Percentiles rank a stretch among this genome's conserved stretches.
These are phyloP conservation scores for Oncorhynchus clarkii DNA, from an alignment of 2,113 vertebrate species.

Conservation along the genomic window DNA sequence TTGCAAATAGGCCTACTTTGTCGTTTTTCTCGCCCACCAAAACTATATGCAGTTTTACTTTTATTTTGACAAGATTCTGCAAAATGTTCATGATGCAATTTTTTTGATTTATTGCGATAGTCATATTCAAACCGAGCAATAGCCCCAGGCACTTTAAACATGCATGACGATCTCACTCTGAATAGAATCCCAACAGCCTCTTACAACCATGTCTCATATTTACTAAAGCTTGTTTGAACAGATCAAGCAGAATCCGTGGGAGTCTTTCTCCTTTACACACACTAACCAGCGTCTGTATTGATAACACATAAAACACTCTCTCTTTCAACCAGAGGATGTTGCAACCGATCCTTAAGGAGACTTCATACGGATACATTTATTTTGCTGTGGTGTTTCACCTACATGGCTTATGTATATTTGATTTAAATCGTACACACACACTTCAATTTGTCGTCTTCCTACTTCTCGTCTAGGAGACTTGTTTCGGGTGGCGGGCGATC, in stretches of 20 bases:
- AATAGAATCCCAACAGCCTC: conserved; percentile 29
- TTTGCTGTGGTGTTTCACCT: conserved; percentile 23
- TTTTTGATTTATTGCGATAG: background rate
- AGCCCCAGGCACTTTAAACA: conserved; percentile 23
- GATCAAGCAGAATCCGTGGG: conserved; percentile 20
- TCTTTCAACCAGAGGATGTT: conserved; percentile 4
- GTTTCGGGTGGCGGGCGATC: conserved; percentile 75
- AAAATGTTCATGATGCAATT: background rate
- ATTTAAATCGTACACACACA: background rate
- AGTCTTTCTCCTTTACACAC: conserved; percentile 11
- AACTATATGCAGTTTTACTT: background rate
- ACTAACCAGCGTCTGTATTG: conserved; percentile 29
- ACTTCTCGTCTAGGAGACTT: conserved; percentile 71
- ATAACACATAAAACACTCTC: conserved; percentile 25
- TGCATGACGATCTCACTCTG: conserved; percentile 23
- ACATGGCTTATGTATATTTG: background rate
- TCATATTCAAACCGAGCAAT: conserved; percentile 12
- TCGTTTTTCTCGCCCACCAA: background rate
- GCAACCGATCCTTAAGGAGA: conserved; percentile 22
- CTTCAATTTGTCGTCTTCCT: conserved; percentile 7
- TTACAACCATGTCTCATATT: conserved; percentile 24
- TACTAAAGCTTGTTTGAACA: conserved; percentile 30
- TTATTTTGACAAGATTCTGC: background rate
- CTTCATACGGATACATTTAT: conserved; percentile 29
- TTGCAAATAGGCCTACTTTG: background rate